A percentile compares a stretch with the other conserved stretches of the same genome.
Evolutionary conservation across 1,140 invertebrate species (phyloP).

Genomic region (Glossosoma conforme): DNA sequence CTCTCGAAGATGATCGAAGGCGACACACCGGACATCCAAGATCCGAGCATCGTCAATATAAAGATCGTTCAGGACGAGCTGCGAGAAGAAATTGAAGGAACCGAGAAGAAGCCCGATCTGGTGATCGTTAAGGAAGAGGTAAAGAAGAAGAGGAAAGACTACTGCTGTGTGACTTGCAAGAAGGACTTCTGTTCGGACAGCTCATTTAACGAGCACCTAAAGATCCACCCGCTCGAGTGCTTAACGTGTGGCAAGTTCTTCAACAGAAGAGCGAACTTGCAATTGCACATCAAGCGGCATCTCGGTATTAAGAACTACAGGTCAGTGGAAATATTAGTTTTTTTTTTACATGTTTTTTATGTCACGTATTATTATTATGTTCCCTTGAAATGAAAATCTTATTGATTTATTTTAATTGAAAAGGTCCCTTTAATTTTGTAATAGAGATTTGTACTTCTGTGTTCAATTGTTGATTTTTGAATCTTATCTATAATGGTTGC

Average conservation of each 20-base stretch:
- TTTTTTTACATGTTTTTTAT: conserved; percentile 1
- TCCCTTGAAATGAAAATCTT: too few relatives aligned
- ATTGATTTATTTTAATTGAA: too few relatives aligned
- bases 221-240: conserved; percentile 74
- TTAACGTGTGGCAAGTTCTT: conserved; percentile 74
- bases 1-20: conserved; percentile 1
- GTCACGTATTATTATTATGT: too few relatives aligned
- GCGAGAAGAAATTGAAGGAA: conserved; percentile 1
- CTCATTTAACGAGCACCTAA: conserved; percentile 64
- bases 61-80: conserved; percentile 7
- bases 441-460: too few relatives aligned
- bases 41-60: background rate
- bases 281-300: conserved; percentile 72
- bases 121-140: conserved; percentile 20
- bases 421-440: too few relatives aligned
- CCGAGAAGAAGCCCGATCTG: conserved; percentile 18
- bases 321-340: too few relatives aligned
- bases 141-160: conserved; percentile 19
- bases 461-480: too few relatives aligned
- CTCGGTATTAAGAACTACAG: conserved; percentile 69
- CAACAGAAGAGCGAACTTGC: conserved; percentile 64
- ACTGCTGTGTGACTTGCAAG: conserved; percentile 23
- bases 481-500: too few relatives aligned
- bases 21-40: background rate
- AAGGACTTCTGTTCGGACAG: conserved; percentile 56